A percentile compares a stretch with the other conserved stretches of the same genome.
phyloP scores from a whole-genome alignment of 2,888 invertebrate species.

The Parnassius smintheus region DNA sequence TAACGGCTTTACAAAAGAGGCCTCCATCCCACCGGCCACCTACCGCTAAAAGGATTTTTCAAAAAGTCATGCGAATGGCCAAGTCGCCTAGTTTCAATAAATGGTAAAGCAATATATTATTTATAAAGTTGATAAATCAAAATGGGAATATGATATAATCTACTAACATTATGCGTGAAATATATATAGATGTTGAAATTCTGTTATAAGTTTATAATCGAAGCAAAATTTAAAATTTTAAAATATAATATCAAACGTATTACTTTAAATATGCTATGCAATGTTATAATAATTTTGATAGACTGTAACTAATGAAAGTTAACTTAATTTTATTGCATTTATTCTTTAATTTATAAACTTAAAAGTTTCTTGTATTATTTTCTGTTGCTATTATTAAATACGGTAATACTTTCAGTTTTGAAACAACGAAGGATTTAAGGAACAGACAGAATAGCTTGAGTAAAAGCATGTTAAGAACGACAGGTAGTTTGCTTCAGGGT shows the following conservation, averaged over 20 bases:
- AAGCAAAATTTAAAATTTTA: no score
- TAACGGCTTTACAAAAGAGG: constrained; percentile 53
- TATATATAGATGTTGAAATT: no score
- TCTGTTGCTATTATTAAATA: no score
- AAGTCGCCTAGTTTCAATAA: constrained; percentile 67
- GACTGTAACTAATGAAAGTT: no score
- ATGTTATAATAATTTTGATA: no score
- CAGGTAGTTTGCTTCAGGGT: constrained; percentile 66
- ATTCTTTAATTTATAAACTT: no score
- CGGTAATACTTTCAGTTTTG: constrained; percentile 45
- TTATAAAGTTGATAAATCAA: not conserved
- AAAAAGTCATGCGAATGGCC: constrained; percentile 60
- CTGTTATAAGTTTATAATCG: no score
- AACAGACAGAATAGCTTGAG: constrained; percentile 73
- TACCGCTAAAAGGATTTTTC: constrained; percentile 62
- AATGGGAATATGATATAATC: not conserved
- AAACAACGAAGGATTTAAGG: constrained; percentile 72
- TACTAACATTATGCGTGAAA: no score
- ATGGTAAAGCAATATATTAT: constrained; percentile 44
- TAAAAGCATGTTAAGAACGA: constrained; percentile 71
- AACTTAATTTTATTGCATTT: no score
- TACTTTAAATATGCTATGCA: no score
- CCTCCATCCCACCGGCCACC: constrained; percentile 63
- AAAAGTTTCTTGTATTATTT: no score
- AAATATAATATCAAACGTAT: no score